Evolutionary conservation across 2,113 vertebrate species (phyloP).

Genomic region (Asarcornis scutulata): DNA sequence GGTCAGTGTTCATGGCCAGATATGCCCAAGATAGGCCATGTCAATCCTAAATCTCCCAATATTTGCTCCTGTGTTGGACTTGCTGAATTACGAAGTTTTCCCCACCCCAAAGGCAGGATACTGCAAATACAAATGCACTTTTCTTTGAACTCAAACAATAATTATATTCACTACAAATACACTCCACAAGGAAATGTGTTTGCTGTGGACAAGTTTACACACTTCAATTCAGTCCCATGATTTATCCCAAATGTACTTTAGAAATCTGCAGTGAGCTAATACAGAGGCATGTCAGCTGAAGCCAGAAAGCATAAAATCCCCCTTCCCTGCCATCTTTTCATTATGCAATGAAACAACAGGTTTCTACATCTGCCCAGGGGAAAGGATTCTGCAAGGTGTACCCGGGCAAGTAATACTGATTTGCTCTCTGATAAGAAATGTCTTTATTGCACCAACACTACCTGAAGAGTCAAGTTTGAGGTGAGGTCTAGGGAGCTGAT

Average conservation of each 20-base stretch:
- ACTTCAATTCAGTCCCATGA: neutral
- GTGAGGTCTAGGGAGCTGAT: neutral
- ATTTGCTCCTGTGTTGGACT: neutral
- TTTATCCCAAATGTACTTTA: conserved; percentile 13
- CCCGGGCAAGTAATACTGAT: neutral
- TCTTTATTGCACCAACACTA: neutral
- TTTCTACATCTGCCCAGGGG: neutral
- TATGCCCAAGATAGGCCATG: neutral
- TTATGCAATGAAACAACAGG: neutral
- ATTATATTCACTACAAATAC: conserved; percentile 5
- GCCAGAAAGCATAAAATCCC: conserved; percentile 13
- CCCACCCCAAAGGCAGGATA: neutral
- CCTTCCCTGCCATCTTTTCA: neutral
- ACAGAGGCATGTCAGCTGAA: neutral
- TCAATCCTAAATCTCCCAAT: neutral
- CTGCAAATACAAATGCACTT: neutral
- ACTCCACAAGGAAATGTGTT: neutral
- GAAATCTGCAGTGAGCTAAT: conserved; percentile 4
- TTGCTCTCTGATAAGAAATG: neutral
- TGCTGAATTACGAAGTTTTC: neutral
- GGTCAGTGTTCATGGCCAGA: neutral
- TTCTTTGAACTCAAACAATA: neutral
- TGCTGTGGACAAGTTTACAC: neutral
- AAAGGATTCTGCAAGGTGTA: neutral
- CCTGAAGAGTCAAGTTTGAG: neutral